Evolutionary conservation across 2,888 invertebrate species (phyloP).

Genomic region (Meiosimyza platycephala): DNA sequence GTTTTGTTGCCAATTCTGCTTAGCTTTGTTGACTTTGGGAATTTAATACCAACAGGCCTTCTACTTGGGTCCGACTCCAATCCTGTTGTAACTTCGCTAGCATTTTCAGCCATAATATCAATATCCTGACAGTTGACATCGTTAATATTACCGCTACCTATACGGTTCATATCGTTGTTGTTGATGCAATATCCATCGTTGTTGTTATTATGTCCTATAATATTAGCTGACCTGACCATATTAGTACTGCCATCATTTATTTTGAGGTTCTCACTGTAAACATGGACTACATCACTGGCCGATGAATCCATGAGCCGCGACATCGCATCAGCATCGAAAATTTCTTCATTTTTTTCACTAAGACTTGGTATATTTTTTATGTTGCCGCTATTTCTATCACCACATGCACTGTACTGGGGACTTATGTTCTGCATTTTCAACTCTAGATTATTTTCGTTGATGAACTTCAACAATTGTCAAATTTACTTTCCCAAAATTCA

Average conservation of each 20-base stretch:
- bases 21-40: slow-evolving; percentile 53
- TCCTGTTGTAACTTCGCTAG: slow-evolving; percentile 47
- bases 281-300: slow-evolving; percentile 20
- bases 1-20: slow-evolving; percentile 64
- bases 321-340: background rate
- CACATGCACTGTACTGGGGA: slow-evolving; percentile 35
- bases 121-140: slow-evolving; percentile 43
- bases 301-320: slow-evolving; percentile 10
- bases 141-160: slow-evolving; percentile 40
- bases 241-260: no score
- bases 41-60: slow-evolving; percentile 47
- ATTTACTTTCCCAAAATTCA: no score
- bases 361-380: slow-evolving; percentile 19
- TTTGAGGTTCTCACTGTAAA: no score
- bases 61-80: slow-evolving; percentile 59
- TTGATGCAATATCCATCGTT: slow-evolving; percentile 45
- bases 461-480: no score
- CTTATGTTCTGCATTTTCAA: slow-evolving; percentile 34
- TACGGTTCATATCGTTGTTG: slow-evolving; percentile 51
- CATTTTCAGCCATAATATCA: slow-evolving; percentile 51
- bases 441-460: no score
- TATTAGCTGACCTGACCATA: slow-evolving; percentile 46
- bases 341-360: slow-evolving; percentile 14
- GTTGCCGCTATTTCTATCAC: slow-evolving; percentile 3
- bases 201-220: slow-evolving; percentile 40